Evolutionary conservation across 2,888 invertebrate genomes (phyloP), one percentile per base, ranked within the genome.

Genomic region (Eupithecia abbreviata): DNA sequence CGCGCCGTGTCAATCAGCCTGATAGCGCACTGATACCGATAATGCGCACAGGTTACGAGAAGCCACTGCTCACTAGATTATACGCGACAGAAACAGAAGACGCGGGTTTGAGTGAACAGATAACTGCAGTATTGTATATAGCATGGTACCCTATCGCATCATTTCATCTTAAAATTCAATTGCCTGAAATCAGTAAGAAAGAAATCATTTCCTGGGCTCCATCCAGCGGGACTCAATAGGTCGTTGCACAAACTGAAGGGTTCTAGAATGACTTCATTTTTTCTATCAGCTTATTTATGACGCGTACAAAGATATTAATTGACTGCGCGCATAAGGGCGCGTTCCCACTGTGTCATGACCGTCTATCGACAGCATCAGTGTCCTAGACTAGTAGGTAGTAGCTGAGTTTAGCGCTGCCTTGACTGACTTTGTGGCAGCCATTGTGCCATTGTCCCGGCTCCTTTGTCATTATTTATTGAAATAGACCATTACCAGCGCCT

Each of bases 381-480:
- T 58, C 58, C 18, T 58, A 9, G 10, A 18, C 55, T 9, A 2
- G 65, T 65, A 13, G 30, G 41, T 5, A 41, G 30, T 5, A 13
- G 66, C 66, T 42, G 66, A 66, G 71, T 18, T 42, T 18, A 5
- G 10, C 58, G 71, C n/a, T 12, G n/a, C 30, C n/a, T 18, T 4
- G 30, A 5, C 51, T 18, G 4, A 9, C 13, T 51, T 69, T 51
- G 70, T 51, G 49, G 88, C 86, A 87, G 82, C 82, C 83, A 30
- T 62, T 66, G 42, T 66, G 66, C 84, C 84, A 85, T 88, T 86
- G 86, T 84, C 79, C 83, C 88, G 87, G 72, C 81, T 82, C 88
- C 90, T 89, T 90, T 90, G 89, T 90, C 86, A 85, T 86, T 91
- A 89, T 91, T 90, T 91, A 90, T 89, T 88, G 86, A 87, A 85